These are phyloP conservation scores for Acanthosepion esculentum DNA, from an alignment of 2,888 invertebrate species.

Conservation along the genomic window DNA sequence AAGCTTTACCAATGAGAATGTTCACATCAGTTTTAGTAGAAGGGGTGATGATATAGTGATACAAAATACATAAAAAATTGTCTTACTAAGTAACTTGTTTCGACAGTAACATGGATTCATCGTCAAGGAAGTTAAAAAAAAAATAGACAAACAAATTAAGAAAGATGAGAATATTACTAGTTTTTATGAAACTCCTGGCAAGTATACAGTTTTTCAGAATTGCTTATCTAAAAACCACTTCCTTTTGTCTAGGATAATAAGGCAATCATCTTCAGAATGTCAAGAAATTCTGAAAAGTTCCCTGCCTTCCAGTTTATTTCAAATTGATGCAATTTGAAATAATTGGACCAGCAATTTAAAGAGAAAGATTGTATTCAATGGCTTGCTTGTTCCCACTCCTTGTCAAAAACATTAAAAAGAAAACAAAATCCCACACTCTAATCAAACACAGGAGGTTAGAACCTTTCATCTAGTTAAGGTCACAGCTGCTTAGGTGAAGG, in stretches of 20 bases:
- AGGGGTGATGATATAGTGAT: too few relatives aligned
- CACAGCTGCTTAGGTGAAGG: neutral
- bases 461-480: slow-evolving; percentile 17
- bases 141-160: too few relatives aligned
- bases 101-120: too few relatives aligned
- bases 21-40: too few relatives aligned
- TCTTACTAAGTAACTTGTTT: too few relatives aligned
- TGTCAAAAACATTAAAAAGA: neutral
- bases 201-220: neutral
- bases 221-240: neutral
- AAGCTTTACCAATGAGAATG: too few relatives aligned
- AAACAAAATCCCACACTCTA: neutral
- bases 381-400: neutral
- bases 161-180: too few relatives aligned
- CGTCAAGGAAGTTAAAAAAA: too few relatives aligned
- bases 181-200: neutral
- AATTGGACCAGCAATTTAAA: neutral
- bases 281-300: neutral
- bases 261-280: neutral
- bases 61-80: too few relatives aligned
- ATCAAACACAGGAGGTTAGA: neutral
- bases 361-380: neutral
- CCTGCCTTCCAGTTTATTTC: neutral
- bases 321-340: neutral
- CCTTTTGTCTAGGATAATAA: neutral